Conservation (phyloP, 1,140 invertebrate species). For the Calycopis cecrops region DNA sequence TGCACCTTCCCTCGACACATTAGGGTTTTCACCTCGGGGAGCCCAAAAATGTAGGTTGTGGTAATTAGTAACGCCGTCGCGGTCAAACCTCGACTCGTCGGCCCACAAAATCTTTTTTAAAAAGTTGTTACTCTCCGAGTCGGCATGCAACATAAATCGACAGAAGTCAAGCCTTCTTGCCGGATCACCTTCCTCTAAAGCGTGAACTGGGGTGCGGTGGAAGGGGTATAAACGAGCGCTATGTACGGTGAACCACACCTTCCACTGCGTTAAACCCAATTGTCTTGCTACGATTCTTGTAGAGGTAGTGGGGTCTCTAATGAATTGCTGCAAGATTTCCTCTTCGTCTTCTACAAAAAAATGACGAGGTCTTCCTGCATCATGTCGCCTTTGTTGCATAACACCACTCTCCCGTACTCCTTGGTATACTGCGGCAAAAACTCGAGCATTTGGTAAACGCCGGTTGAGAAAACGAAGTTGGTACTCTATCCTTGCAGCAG, state of each 20-base stretch:
- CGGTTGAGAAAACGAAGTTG: too few relatives aligned
- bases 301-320: slow-evolving; percentile 8
- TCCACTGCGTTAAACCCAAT: slow-evolving; percentile 15
- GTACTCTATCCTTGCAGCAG: too few relatives aligned
- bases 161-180: too few relatives aligned
- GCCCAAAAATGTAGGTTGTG: slow-evolving; percentile 11
- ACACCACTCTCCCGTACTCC: slow-evolving; percentile 2
- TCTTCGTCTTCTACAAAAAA: slow-evolving; percentile 11
- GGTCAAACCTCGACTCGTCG: slow-evolving; percentile 5
- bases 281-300: slow-evolving; percentile 11
- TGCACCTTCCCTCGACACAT: slow-evolving; percentile 10
- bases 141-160: too few relatives aligned
- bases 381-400: slow-evolving; percentile 9
- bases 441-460: too few relatives aligned
- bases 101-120: slow-evolving; percentile 8
- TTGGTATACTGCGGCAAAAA: too few relatives aligned
- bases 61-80: slow-evolving; percentile 6
- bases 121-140: too few relatives aligned
- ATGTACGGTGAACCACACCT: too few relatives aligned
- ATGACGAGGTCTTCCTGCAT: slow-evolving; percentile 8
- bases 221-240: too few relatives aligned
- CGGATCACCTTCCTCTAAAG: too few relatives aligned
- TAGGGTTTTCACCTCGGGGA: slow-evolving; percentile 10
- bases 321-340: slow-evolving; percentile 11
- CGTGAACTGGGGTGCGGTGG: too few relatives aligned